Evolutionary conservation across 2,888 invertebrate genomes (phyloP).

Genomic region (Empis livida): DNA sequence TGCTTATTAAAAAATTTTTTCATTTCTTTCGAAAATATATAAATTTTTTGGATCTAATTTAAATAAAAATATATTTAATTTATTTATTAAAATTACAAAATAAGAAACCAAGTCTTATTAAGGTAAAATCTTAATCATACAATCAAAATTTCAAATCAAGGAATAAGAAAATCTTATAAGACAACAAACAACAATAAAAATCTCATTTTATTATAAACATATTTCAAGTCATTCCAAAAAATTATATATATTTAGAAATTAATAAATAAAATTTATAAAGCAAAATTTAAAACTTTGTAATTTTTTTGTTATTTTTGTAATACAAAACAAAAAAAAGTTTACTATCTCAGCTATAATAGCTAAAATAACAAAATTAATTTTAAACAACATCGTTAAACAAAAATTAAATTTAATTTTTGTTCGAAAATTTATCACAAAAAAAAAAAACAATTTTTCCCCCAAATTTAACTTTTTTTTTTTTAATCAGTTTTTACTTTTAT

Average conservation of each 20-base stretch:
- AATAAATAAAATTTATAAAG: slow-evolving; percentile 7
- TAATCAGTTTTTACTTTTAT: background rate
- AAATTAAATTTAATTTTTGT: slow-evolving; percentile 1
- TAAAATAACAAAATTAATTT: slow-evolving; percentile 4
- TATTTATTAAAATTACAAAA: too few relatives aligned
- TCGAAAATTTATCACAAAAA: background rate
- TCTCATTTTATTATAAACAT: background rate
- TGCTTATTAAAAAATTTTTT: background rate
- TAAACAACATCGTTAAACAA: background rate
- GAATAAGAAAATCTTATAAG: background rate
- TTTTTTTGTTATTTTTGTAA: background rate
- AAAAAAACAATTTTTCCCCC: too few relatives aligned
- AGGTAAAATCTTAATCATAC: too few relatives aligned
- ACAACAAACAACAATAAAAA: too few relatives aligned
- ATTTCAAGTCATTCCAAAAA: background rate
- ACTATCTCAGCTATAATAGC: too few relatives aligned
- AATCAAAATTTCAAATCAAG: background rate
- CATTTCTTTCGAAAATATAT: slow-evolving; percentile 6
- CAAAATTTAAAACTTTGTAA: slow-evolving; percentile 2
- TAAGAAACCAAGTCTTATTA: slow-evolving; percentile 1
- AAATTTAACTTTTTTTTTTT: too few relatives aligned
- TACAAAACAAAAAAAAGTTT: too few relatives aligned
- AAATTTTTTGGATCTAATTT: slow-evolving; percentile 19
- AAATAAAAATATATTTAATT: slow-evolving; percentile 14
- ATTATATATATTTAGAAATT: background rate